Evolutionary conservation across 2,888 invertebrate genomes (phyloP), one percentile per base, ranked within the genome.

Genomic region (Trichacis sp.): DNA sequence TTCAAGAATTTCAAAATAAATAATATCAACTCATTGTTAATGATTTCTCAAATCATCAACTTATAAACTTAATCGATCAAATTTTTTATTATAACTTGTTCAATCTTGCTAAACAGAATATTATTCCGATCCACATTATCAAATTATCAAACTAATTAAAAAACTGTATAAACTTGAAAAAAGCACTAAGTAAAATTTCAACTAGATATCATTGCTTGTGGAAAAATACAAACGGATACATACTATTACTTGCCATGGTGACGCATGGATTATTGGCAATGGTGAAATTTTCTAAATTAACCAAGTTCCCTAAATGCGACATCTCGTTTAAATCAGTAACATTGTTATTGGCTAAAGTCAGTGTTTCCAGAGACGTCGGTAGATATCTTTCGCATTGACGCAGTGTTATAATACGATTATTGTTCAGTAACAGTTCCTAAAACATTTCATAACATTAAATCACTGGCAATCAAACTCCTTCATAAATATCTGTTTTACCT

Each of bases 261-360:
- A 95, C 91, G 83, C 95, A 95, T 0, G 96, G 95, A 86, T 97
- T 97, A 64, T 93, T 93, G 77, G 91, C 91, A 65, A 97, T 88
- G 12, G 94, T 93, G 73, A 97, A 89, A 84, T 93, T 93, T 64
- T 92, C 91, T 70, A 97, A 86, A 77, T 90, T 90, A 42, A 87
- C 87, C 67, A 97, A 86, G 82, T 93, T 91, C 50, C 90, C 90
- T 68, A 96, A 87, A 78, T 93, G 93, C 29, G 92, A 92, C 72
- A 96, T 90, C 87, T 96, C 94, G 81, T 94, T 95, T 46, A 96
- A 86, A 85, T 96, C 96, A 53, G 88, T 88, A 51, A 96, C 91
- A 77, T 90, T 91, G 85, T 96, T 96, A 84, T 92, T 92, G 29
- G 92, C 92, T 69, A 96, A 86, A 1, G 93, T 93, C 54, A 96